These are phyloP conservation scores for Lepidostoma basale DNA, from an alignment of 1,140 invertebrate species.

Conservation along the genomic window DNA sequence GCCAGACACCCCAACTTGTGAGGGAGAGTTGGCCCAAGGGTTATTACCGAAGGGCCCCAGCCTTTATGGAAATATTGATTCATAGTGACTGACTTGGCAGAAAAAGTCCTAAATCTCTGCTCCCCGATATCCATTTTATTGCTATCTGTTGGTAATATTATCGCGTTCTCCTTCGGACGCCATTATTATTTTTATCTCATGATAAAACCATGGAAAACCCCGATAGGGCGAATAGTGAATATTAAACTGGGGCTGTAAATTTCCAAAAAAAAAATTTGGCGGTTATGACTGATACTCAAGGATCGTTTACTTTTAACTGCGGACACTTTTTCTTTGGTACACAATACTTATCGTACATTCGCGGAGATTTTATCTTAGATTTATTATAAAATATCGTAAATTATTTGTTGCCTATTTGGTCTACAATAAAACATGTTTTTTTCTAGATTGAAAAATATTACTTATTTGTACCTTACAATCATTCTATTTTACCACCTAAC, in stretches of 20 bases:
- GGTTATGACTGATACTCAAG: not conserved
- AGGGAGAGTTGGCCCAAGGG: constrained; percentile 37
- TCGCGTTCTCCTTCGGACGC: constrained; percentile 37
- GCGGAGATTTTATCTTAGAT: too few relatives aligned
- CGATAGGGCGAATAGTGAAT: constrained; percentile 30
- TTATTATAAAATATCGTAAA: too few relatives aligned
- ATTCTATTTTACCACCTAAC: too few relatives aligned
- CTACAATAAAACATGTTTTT: too few relatives aligned
- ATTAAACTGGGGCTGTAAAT: constrained; percentile 24
- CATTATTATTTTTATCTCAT: constrained; percentile 36
- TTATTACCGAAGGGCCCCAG: constrained; percentile 41
- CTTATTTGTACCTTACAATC: too few relatives aligned
- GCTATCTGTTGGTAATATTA: constrained; percentile 47
- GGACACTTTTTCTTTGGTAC: not conserved
- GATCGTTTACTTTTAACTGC: not conserved
- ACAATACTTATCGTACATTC: not conserved
- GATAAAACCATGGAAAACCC: constrained; percentile 28
- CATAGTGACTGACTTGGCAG: constrained; percentile 48
- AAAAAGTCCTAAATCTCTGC: constrained; percentile 47
- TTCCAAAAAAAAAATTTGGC: constrained; percentile 10
- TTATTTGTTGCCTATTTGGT: too few relatives aligned
- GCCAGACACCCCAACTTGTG: constrained; percentile 16
- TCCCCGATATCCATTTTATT: constrained; percentile 46
- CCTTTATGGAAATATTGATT: constrained; percentile 48
- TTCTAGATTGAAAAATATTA: too few relatives aligned